phyloP scores from a whole-genome alignment of 1,140 invertebrate genomes.

The Sycophaga agraensis region DNA sequence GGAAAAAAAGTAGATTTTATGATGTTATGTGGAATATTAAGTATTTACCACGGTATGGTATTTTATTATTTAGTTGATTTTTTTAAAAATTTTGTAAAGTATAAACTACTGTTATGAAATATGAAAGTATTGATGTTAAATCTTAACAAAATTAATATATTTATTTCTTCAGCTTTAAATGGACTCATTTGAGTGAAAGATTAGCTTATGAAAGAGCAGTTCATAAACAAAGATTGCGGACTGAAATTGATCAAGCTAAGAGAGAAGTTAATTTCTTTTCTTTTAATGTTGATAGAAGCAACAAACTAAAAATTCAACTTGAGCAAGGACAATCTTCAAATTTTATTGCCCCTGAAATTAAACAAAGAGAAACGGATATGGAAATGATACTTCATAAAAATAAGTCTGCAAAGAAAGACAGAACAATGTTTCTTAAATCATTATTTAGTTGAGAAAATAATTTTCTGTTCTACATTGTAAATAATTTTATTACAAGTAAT shows the following conservation, averaged over 20 bases:
- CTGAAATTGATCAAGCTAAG: slow-evolving; percentile 90
- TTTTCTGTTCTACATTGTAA: neutral
- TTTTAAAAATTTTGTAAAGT: neutral
- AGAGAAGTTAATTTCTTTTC: slow-evolving; percentile 85
- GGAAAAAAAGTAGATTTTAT: slow-evolving; percentile 83
- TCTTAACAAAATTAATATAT: no score
- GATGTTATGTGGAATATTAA: slow-evolving; percentile 95
- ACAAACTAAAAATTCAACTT: slow-evolving; percentile 61
- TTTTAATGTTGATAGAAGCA: slow-evolving; percentile 78
- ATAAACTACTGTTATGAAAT: no score
- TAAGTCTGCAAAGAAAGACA: slow-evolving; percentile 43
- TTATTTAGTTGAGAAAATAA: slow-evolving; percentile 54
- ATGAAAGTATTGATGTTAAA: no score
- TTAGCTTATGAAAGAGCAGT: slow-evolving; percentile 89
- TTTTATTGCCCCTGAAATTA: slow-evolving; percentile 46
- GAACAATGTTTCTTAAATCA: slow-evolving; percentile 57
- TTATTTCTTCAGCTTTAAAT: slow-evolving; percentile 92
- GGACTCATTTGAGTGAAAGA: slow-evolving; percentile 90
- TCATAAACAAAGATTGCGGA: slow-evolving; percentile 78
- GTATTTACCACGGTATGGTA: slow-evolving; percentile 84
- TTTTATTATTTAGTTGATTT: slow-evolving; percentile 11
- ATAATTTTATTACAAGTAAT: no score
- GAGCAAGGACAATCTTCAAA: slow-evolving; percentile 33
- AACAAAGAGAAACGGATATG: slow-evolving; percentile 54
- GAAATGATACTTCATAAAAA: slow-evolving; percentile 48